Evolutionary conservation across 1,140 invertebrate species (phyloP), one percentile per base, ranked within the genome.

Genomic region (Drosophila sproati): DNA sequence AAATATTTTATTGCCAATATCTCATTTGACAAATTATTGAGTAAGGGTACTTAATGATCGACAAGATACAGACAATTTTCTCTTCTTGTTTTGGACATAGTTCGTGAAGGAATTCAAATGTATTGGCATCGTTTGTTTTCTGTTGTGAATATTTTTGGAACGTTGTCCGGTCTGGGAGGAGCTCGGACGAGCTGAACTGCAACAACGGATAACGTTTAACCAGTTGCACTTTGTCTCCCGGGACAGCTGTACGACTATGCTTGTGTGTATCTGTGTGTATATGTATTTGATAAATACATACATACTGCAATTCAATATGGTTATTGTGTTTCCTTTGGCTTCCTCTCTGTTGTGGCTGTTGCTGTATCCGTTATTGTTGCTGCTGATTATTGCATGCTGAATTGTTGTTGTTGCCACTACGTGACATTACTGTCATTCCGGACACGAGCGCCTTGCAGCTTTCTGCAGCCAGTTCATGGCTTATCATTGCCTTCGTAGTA

Each of bases 311-410:
- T 85, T 77, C 81, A 83, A 85, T 85, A 80, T 85, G 51, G 77
- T 66, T 77, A 88, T 88, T 82, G 76, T 88, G 54, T 69, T 71
- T 79, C 57, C 83, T 77, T 73, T 64, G 68, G 56, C 71, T 71
- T 72, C 60, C 67, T 55, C 52, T 52, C 35, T 59, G 7, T 34
- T 50, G 37, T 12, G 7, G 32, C n/a, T n/a, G n/a, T n/a, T 29
- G 6, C 7, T 61, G 35, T n/a, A 3, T 1, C 20, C 54, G 50
- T 35, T 55, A 29, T 47, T 66, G 32, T 35, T 56, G 54, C 28
- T 55, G 37, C 28, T 56, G 66, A 55, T 63, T 79, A 79, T 87
- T 88, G 82, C 83, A 88, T 88, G 79, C 54, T 70, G 82, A 77
- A 63, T 41, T 37, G 39, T 63, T 77, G 68, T 45, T 77, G 73